These are phyloP conservation scores for Cheilosia urbana DNA, from an alignment of 2,888 invertebrate genomes.

Conservation along the genomic window DNA sequence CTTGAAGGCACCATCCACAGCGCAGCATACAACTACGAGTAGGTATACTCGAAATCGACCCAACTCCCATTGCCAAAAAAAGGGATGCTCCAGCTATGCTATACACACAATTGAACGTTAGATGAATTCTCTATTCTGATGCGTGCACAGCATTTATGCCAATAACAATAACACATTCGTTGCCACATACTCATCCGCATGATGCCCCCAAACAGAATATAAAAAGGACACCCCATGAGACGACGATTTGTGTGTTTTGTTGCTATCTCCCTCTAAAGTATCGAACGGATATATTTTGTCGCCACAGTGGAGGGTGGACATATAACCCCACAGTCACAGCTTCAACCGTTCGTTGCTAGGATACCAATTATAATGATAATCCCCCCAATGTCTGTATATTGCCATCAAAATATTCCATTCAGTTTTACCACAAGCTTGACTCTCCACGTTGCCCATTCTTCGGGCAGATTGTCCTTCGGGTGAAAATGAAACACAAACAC, in stretches of 20 bases:
- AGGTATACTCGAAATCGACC: not conserved
- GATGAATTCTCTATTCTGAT: constrained; percentile 71
- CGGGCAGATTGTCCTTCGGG: constrained; percentile 25
- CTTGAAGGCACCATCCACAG: constrained; percentile 30
- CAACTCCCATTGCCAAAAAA: constrained; percentile 41
- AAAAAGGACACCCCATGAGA: constrained; percentile 66
- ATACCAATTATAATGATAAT: constrained; percentile 76
- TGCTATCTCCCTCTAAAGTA: constrained; percentile 52
- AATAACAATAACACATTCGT: constrained; percentile 74
- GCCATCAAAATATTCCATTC: constrained; percentile 73
- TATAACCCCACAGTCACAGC: constrained; percentile 1
- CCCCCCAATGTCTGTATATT: constrained; percentile 68
- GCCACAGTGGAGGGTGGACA: constrained; percentile 28
- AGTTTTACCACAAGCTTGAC: constrained; percentile 66
- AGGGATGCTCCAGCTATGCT: constrained; percentile 50
- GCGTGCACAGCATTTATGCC: constrained; percentile 74
- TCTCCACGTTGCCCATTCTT: constrained; percentile 13
- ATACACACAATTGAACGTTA: constrained; percentile 48
- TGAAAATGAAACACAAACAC: constrained; percentile 72
- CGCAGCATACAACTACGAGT: not conserved
- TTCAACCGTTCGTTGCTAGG: constrained; percentile 68
- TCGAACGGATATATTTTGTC: constrained; percentile 42
- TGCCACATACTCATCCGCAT: constrained; percentile 63
- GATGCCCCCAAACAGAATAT: constrained; percentile 16
- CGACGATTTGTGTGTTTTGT: constrained; percentile 63